phyloP scores from a whole-genome alignment of 1,140 invertebrate genomes.

The Palaemon carinicauda region DNA sequence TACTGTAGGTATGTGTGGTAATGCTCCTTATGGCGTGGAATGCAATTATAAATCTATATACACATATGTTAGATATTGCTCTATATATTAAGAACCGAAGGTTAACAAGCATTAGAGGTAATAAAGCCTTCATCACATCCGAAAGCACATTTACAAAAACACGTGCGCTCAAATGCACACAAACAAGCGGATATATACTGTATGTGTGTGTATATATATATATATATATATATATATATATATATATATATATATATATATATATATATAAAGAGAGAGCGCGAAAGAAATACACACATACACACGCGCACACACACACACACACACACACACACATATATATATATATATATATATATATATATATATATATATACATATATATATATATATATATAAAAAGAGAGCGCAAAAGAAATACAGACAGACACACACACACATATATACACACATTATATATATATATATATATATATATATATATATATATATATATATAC shows the following conservation, averaged over 20 bases:
- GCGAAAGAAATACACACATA: too few relatives aligned
- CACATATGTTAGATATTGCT: too few relatives aligned
- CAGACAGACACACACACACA: not conserved
- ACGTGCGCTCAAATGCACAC: not conserved
- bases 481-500: not conserved
- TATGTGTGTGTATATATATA: not conserved
- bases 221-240: not conserved
- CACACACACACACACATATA: not conserved
- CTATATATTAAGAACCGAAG: too few relatives aligned
- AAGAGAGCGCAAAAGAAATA: too few relatives aligned
- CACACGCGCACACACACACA: too few relatives aligned
- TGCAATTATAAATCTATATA: too few relatives aligned
- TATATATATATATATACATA: not conserved
- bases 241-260: slow-evolving; percentile 13
- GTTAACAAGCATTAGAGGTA: too few relatives aligned
- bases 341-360: not conserved
- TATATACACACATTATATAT: not conserved
- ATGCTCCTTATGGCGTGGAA: too few relatives aligned
- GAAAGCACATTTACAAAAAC: not conserved
- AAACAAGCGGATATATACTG: not conserved
- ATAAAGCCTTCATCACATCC: too few relatives aligned
- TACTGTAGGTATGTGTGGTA: too few relatives aligned
- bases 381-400: not conserved
- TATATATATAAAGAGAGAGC: not conserved
- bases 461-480: not conserved